A percentile compares a stretch with the other conserved stretches of the same genome.
Evolutionary conservation across 2,888 invertebrate genomes (phyloP).

Genomic region (Eilema caniola): DNA sequence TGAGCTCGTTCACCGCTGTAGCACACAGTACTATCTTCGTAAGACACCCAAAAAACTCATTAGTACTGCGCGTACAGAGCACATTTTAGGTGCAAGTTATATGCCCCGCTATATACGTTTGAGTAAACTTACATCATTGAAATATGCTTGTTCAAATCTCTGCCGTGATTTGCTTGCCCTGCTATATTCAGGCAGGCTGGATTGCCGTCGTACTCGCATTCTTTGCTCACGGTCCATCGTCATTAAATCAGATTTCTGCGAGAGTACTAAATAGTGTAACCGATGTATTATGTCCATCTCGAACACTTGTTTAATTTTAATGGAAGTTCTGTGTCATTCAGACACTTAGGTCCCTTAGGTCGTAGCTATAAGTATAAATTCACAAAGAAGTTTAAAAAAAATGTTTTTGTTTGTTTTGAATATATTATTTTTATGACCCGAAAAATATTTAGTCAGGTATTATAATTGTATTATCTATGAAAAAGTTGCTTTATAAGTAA

Average conservation of each 20-base stretch:
- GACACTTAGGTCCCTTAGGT: background rate
- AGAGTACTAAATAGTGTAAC: constrained; percentile 82
- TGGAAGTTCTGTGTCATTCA: constrained; percentile 13
- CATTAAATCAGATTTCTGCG: constrained; percentile 84
- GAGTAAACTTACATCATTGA: constrained; percentile 79
- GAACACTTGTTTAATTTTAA: constrained; percentile 14
- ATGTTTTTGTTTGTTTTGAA: background rate
- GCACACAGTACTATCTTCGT: no score
- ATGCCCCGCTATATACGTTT: no score
- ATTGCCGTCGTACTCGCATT: constrained; percentile 79
- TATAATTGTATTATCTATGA: background rate
- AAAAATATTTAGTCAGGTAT: background rate
- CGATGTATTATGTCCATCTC: constrained; percentile 84
- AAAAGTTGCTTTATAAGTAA: background rate
- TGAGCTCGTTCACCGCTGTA: no score
- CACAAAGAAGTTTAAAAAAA: background rate
- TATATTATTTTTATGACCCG: background rate
- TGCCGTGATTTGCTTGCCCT: constrained; percentile 77
- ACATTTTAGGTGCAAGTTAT: no score
- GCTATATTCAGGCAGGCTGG: constrained; percentile 83
- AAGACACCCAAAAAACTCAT: no score
- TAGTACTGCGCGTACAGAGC: no score
- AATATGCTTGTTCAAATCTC: constrained; percentile 79
- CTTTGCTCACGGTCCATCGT: constrained; percentile 83
- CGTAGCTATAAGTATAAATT: background rate